phyloP scores from a whole-genome alignment of 2,797 vertebrate genomes.

The Arvicola amphibius region DNA sequence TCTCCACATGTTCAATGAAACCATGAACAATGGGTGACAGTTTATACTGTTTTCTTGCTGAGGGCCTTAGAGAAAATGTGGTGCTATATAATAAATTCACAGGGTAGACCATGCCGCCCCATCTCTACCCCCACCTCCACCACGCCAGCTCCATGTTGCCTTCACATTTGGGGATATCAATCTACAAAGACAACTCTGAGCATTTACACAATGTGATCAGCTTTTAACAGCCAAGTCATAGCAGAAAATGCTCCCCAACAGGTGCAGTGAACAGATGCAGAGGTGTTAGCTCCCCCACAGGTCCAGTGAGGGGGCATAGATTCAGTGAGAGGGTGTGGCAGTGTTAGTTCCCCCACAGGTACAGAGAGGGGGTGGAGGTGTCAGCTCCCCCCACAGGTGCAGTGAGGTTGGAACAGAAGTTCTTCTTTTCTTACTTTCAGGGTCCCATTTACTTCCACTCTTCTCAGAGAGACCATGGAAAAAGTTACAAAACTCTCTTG shows the following conservation, averaged over 20 bases:
- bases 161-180: neutral
- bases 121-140: neutral
- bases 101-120: neutral
- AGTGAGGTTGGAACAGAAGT: neutral
- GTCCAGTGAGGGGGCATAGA: neutral
- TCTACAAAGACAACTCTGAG: neutral
- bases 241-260: neutral
- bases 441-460: conserved; percentile 14
- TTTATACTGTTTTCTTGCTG: neutral
- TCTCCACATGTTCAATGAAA: neutral
- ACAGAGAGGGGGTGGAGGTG: fast-evolving
- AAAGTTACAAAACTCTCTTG: neutral
- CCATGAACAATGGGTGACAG: neutral
- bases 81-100: neutral
- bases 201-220: neutral
- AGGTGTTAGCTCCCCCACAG: neutral
- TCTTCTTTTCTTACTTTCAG: neutral
- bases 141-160: neutral
- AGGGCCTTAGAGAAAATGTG: neutral
- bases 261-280: no score
- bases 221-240: neutral
- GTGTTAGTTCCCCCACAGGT: no score
- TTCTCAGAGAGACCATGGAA: conserved; percentile 22
- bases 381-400: no score
- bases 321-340: no score